These are phyloP conservation scores for Polymixis lichenea DNA, from an alignment of 2,888 invertebrate genomes.

Conservation along the genomic window DNA sequence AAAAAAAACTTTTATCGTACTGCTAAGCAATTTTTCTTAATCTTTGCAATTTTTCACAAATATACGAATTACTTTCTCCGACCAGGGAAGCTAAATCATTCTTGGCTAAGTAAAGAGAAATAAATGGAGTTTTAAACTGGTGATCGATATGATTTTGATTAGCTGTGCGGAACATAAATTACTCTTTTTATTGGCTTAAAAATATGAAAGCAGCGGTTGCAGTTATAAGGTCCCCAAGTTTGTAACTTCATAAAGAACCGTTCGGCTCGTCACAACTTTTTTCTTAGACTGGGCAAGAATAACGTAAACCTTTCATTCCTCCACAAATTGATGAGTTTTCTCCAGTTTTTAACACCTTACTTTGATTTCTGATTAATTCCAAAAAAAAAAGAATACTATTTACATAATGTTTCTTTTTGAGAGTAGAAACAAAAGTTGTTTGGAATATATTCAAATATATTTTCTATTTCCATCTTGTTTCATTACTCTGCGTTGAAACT, in stretches of 20 bases:
- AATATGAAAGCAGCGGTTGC: neutral
- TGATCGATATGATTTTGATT: conserved; percentile 7
- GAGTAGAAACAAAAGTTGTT: no score
- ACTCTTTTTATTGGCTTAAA: conserved; percentile 11
- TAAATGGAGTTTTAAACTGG: conserved; percentile 11
- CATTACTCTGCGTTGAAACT: conserved; percentile 12
- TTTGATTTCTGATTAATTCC: neutral
- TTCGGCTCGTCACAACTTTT: conserved; percentile 8
- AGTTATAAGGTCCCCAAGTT: neutral
- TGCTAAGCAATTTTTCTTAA: neutral
- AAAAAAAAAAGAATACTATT: no score
- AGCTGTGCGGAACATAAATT: conserved; percentile 15
- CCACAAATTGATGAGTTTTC: neutral
- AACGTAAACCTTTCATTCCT: neutral
- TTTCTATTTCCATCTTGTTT: conserved; percentile 13
- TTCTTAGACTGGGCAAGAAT: neutral
- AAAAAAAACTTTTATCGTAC: neutral
- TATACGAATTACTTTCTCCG: neutral
- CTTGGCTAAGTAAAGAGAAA: neutral
- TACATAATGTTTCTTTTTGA: no score
- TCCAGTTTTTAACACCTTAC: neutral
- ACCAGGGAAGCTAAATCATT: neutral
- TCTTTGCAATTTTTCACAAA: neutral
- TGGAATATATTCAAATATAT: neutral
- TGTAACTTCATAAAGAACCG: neutral